A percentile compares a stretch with the other conserved stretches of the same genome.
phyloP scores from a whole-genome alignment of 2,888 invertebrate species.

The Therioaphis trifolii region DNA sequence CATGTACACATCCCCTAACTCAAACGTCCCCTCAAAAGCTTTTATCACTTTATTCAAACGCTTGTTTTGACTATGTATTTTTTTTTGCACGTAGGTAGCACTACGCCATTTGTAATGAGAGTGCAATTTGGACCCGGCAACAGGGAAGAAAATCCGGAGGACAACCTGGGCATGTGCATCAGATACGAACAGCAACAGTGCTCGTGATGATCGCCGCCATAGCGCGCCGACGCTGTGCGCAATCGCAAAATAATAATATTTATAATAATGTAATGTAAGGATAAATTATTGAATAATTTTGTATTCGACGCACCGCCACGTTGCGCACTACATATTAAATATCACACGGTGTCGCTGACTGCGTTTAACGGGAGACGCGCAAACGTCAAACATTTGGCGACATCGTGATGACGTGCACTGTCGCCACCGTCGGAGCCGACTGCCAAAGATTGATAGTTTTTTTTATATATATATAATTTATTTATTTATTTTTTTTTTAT shows the following conservation, averaged over 20 bases:
- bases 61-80: too few relatives aligned
- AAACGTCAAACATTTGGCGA: constrained; percentile 8
- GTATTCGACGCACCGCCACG: neutral
- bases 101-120: constrained; percentile 80
- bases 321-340: neutral
- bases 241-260: neutral
- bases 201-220: constrained; percentile 62
- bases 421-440: neutral
- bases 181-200: constrained; percentile 80
- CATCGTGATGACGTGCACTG: neutral
- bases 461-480: too few relatives aligned
- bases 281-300: neutral
- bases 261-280: neutral
- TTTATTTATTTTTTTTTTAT: too few relatives aligned
- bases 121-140: constrained; percentile 80
- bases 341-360: constrained; percentile 31
- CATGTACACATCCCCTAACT: too few relatives aligned
- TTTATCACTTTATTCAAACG: too few relatives aligned
- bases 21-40: too few relatives aligned
- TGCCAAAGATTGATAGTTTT: constrained; percentile 6
- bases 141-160: constrained; percentile 79
- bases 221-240: neutral
- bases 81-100: too few relatives aligned
- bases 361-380: neutral
- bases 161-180: constrained; percentile 85